Percentiles rank a stretch among this genome's conserved stretches.
These are phyloP conservation scores for Zosterops hypoxanthus DNA, from an alignment of 2,113 vertebrate species.

Conservation along the genomic window DNA sequence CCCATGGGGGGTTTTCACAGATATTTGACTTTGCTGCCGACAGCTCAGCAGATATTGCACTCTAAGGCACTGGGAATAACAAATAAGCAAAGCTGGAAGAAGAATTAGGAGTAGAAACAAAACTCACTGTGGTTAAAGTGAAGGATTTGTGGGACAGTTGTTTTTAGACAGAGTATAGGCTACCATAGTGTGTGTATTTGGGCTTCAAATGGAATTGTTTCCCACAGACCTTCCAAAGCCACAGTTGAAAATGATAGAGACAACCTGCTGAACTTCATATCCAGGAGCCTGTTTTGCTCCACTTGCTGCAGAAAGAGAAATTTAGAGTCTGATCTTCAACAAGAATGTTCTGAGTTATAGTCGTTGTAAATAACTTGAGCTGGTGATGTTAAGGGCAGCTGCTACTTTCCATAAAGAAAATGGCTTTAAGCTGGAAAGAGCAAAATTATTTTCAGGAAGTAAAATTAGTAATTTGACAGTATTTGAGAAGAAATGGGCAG, in stretches of 20 bases:
- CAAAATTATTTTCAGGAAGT: background rate
- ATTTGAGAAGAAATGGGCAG: background rate
- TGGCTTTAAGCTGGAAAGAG: background rate
- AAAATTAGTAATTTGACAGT: background rate
- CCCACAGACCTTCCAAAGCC: background rate
- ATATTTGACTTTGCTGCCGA: background rate
- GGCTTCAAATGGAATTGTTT: background rate
- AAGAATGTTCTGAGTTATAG: background rate
- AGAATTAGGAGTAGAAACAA: background rate
- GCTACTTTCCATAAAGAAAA: slow-evolving; percentile 1
- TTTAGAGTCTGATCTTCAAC: background rate
- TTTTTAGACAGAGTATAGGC: background rate
- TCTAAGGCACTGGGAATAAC: background rate
- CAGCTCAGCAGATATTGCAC: background rate
- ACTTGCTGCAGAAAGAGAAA: background rate
- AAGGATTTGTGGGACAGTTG: background rate
- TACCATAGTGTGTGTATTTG: background rate
- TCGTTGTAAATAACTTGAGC: background rate
- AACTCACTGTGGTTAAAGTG: background rate
- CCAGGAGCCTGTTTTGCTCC: background rate
- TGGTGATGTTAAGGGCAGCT: background rate
- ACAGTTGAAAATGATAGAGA: background rate
- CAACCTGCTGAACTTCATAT: background rate
- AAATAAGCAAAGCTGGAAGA: background rate
- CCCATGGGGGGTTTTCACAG: background rate